phyloP scores from a whole-genome alignment of 2,797 vertebrate species.

The Onychomys leucogaster region DNA sequence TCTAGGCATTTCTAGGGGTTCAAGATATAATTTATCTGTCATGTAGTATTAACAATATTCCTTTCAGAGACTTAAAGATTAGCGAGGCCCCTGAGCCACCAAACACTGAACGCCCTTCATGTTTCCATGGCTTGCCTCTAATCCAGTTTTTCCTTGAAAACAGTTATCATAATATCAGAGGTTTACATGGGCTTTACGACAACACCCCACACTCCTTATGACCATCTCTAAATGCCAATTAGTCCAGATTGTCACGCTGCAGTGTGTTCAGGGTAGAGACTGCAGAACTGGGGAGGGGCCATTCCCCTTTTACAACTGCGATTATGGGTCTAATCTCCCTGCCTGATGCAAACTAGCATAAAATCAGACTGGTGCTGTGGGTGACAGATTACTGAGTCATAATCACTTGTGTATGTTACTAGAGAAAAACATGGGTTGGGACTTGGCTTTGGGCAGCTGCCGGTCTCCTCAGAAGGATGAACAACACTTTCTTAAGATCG shows the following conservation, averaged over 20 bases:
- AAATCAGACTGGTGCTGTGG: background rate
- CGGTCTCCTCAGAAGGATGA: constrained; percentile 1
- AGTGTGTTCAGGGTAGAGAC: constrained; percentile 3
- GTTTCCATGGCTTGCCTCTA: background rate
- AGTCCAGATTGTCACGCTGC: background rate
- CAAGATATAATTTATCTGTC: constrained; percentile 77
- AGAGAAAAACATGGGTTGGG: background rate
- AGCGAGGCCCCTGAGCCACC: constrained; percentile 58
- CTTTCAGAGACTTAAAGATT: constrained; percentile 81
- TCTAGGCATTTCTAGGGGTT: constrained; percentile 80
- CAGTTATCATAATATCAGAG: constrained; percentile 37
- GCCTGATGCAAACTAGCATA: background rate
- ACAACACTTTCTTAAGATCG: background rate
- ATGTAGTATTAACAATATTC: constrained; percentile 80
- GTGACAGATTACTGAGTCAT: background rate
- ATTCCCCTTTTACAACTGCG: background rate
- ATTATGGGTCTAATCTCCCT: background rate
- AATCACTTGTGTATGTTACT: background rate
- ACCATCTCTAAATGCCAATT: constrained; percentile 53
- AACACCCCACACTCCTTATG: background rate
- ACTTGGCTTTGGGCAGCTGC: background rate
- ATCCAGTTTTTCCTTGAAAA: constrained; percentile 77
- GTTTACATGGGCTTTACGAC: background rate
- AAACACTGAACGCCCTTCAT: constrained; percentile 42
- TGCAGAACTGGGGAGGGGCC: background rate